Conservation (phyloP, 2,888 invertebrate genomes). For the Epinotia bilunana region DNA sequence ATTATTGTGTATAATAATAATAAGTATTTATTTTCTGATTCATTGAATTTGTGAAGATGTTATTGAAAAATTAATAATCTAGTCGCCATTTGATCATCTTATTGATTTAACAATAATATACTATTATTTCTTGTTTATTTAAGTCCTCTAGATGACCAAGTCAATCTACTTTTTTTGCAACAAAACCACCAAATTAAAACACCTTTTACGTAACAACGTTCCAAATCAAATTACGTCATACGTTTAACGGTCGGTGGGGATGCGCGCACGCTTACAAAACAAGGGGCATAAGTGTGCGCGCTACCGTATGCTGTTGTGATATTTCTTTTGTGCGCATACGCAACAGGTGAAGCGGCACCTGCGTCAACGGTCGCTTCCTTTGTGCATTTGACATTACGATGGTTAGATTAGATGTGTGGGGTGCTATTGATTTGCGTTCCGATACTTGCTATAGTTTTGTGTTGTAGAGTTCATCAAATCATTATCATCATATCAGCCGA, state of each 20-base stretch:
- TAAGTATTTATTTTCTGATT: too few relatives aligned
- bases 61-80: too few relatives aligned
- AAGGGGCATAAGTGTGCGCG: conserved; percentile 18
- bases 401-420: conserved; percentile 68
- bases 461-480: too few relatives aligned
- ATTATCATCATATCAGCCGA: too few relatives aligned
- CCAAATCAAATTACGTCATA: conserved; percentile 64
- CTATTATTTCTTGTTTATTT: background rate
- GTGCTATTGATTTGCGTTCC: conserved; percentile 42
- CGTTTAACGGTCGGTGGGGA: conserved; percentile 69
- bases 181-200: conserved; percentile 33
- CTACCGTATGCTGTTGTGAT: conserved; percentile 15
- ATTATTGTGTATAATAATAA: too few relatives aligned
- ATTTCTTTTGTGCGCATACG: conserved; percentile 51
- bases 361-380: conserved; percentile 77
- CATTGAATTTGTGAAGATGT: too few relatives aligned
- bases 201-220: conserved; percentile 44
- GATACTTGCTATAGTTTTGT: conserved; percentile 22
- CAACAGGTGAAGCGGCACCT: conserved; percentile 81
- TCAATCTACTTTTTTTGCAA: conserved; percentile 11
- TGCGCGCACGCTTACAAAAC: conserved; percentile 49
- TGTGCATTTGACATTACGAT: conserved; percentile 74
- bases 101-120: background rate
- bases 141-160: background rate
- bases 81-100: background rate